Evolutionary conservation across 2,113 vertebrate genomes (phyloP).

Genomic region (Urocitellus parryii): DNA sequence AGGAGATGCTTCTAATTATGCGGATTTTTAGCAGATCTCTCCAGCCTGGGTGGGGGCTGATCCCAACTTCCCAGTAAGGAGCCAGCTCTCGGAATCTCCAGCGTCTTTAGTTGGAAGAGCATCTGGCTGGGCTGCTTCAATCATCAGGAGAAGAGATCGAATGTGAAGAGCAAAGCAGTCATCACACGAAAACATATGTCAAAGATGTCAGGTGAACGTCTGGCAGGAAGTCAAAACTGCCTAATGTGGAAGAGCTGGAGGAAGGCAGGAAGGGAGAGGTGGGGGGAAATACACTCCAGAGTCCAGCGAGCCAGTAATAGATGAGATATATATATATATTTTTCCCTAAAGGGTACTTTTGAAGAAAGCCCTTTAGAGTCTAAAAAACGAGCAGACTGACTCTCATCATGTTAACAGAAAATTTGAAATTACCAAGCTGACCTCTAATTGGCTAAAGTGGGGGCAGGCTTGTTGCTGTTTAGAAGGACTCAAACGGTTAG

Average conservation of each 20-base stretch:
- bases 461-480: conserved; percentile 62
- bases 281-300: background rate
- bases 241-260: background rate
- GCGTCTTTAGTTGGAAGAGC: fast-evolving
- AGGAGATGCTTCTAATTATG: background rate
- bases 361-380: background rate
- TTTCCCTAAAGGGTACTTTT: background rate
- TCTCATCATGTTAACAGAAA: conserved; percentile 48
- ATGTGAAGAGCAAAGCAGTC: background rate
- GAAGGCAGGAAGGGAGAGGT: background rate
- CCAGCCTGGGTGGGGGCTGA: fast-evolving
- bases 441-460: background rate
- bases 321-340: background rate
- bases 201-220: background rate
- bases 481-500: conserved; percentile 50
- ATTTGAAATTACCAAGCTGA: background rate
- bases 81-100: background rate
- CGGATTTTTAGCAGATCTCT: fast-evolving
- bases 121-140: background rate
- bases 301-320: background rate
- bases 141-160: background rate
- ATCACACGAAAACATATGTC: background rate
- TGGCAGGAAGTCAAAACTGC: background rate
- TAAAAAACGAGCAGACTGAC: background rate
- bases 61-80: background rate